Evolutionary conservation across 2,113 vertebrate species (phyloP).

Genomic region (Phalacrocorax pelagicus): DNA sequence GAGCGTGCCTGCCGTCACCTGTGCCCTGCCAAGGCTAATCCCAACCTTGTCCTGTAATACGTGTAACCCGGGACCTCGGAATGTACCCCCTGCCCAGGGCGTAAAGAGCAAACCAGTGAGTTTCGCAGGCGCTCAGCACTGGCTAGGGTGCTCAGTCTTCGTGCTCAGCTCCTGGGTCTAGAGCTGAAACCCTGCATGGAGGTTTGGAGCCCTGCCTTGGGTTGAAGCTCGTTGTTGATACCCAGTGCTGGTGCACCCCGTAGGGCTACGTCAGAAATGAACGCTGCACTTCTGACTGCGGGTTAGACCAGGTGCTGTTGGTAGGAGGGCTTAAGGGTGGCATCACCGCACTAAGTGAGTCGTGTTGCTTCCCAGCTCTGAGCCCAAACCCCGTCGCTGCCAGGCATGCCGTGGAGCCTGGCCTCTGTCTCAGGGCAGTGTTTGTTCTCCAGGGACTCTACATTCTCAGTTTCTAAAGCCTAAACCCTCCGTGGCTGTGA

Average conservation of each 20-base stretch:
- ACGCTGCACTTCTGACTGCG: rapidly evolving
- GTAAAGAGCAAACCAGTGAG: rapidly evolving
- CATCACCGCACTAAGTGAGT: rapidly evolving
- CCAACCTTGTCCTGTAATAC: rapidly evolving
- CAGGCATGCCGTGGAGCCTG: rapidly evolving
- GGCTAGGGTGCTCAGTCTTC: rapidly evolving
- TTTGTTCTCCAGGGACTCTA: neutral
- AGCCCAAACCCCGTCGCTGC: neutral
- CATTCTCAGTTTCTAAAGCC: neutral
- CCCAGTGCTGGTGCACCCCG: rapidly evolving
- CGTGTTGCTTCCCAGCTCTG: neutral
- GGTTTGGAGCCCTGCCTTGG: neutral
- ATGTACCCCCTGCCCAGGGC: neutral
- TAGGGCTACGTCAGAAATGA: rapidly evolving
- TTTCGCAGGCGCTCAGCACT: rapidly evolving
- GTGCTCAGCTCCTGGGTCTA: rapidly evolving
- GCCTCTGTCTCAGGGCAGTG: neutral
- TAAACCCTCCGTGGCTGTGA: neutral
- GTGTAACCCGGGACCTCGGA: too few species aligned
- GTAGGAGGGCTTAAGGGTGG: neutral
- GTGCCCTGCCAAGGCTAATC: neutral
- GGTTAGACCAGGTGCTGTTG: neutral
- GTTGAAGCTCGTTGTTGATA: rapidly evolving
- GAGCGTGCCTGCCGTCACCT: neutral
- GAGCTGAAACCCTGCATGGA: neutral